Base-by-base conservation (phyloP, 1,140 invertebrate genomes). In the Eumaeus atala region DNA sequence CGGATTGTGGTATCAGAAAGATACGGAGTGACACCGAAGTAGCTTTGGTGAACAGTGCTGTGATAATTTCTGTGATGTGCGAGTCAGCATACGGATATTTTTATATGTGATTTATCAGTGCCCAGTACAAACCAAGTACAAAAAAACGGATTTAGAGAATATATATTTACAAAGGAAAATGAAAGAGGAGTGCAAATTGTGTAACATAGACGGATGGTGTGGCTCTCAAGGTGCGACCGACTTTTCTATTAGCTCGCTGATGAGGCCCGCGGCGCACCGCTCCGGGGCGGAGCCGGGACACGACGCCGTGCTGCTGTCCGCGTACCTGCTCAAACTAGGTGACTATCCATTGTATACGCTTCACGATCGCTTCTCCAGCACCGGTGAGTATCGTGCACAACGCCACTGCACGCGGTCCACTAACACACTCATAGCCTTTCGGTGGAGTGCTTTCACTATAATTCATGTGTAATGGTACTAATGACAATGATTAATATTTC, bases 301-400 rank as follows among this genome's bases (percentile, higher is more conserved):
- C 61, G 85, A 87, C 56, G 81, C 85, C 4, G 74, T 88, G 17
- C 75, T 87, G 48, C 71, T 88, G 54, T 87, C 87, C 37, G 79
- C 85, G 38, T 87, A 87, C 72, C 77, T 87, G 70, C 83, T 87
- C 68, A 88, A 87, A 85, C 65, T 87, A 88, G 87, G 87, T 88
- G 81, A 84, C 62, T 84, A 87, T 87, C 72, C 74, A 66, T 80
- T 86, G 71, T 80, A 86, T 86, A 75, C 79, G 79, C 81, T 86
- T 77, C 74, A 78, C 68, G 74, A 84, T 77, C 69, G 73, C 74
- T 72, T n/a, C n/a, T n/a, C n/a, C n/a, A n/a, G n/a, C n/a, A n/a
- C 70, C 68, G 81, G 83, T 86, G 75, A 86, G 83, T 86, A 86
- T 78, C 74, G 74, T 71, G 76, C 73, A 77, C 72, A 42, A 66